Base-by-base conservation (phyloP, 2,113 vertebrate species). In the Equus przewalskii region DNA sequence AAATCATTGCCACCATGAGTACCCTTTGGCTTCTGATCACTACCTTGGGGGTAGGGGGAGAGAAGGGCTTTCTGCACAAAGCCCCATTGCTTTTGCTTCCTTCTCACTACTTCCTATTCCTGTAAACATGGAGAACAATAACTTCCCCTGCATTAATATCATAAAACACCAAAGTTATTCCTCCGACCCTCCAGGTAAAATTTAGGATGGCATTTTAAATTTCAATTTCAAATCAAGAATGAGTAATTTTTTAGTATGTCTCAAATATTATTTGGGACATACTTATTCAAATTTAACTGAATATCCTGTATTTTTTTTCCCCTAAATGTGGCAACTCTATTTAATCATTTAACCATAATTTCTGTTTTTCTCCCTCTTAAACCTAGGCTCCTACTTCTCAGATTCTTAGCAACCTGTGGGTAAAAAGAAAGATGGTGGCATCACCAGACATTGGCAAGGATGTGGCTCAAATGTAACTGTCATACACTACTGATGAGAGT, bases 351-450 rank as follows among this genome's bases (percentile, higher is more conserved):
- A 62, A 75, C n/a, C 60, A 21, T 81, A 81, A 54, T 62, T 97
- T 90, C 65, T 62, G 5, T 54, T 95, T 95, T 84, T 75, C 87
- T 91, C 5, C 30, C 8, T 92, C 46, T 64, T 69, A 88, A 83
- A 62, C 69, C 18, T 46, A 62, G n/a, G 22, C 10, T 62, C 2
- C 51, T 46, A 5, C 3, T 92, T 62, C 51, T 28, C 22, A 78
- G 36, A 9, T 78, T 73, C 79, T 84, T 85, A 89, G 62, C 46
- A 30, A 33, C 26, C 21, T 56, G 12, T 67, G 49, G 21, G 44
- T 54, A 80, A 41, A 81, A 89, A 83, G 46, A 62, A 84, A 79
- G 24, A 33, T 64, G 65, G 41, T 21, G 11, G 26, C 58, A 79
- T n/a, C 58, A 58, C 33, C 49, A 46, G 54, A 49, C 30, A 79